Percentiles rank a stretch among this genome's conserved stretches.
Conservation (phyloP, 2,888 invertebrate species). For the Drosophila testacea region DNA sequence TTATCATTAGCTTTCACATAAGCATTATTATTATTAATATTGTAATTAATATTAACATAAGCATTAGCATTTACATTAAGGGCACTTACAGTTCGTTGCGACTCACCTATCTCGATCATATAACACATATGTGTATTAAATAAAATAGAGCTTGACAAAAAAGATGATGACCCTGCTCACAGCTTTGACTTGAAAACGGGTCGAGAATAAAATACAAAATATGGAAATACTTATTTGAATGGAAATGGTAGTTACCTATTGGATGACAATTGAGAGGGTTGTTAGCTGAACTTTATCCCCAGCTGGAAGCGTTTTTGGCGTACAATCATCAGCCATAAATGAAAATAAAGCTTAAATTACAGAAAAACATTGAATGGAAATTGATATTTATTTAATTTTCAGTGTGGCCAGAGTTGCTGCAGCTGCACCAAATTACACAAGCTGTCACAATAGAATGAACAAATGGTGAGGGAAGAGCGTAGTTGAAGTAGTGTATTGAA, state of each 20-base stretch:
- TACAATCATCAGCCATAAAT: slow-evolving; percentile 50
- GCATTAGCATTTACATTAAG: slow-evolving; percentile 1
- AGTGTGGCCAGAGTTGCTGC: slow-evolving; percentile 41
- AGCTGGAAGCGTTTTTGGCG: slow-evolving; percentile 4
- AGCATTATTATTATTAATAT: neutral
- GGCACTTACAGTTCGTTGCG: neutral
- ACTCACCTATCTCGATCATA: neutral
- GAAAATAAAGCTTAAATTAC: slow-evolving; percentile 71
- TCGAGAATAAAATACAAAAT: slow-evolving; percentile 37
- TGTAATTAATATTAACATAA: neutral
- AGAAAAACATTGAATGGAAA: slow-evolving; percentile 66
- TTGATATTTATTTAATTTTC: slow-evolving; percentile 67
- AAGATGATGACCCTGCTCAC: slow-evolving; percentile 7
- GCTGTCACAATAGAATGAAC: neutral
- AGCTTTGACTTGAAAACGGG: neutral
- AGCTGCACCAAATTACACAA: slow-evolving; percentile 62
- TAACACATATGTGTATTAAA: neutral
- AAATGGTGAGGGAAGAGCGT: neutral
- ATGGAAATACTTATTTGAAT: slow-evolving; percentile 29
- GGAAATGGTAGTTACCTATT: neutral
- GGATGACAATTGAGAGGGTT: neutral
- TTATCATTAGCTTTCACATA: slow-evolving; percentile 1
- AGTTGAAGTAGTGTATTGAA: slow-evolving; percentile 3
- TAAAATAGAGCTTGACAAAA: neutral
- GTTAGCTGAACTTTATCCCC: slow-evolving; percentile 34